Conservation (phyloP, 2,797 vertebrate genomes). For the Labroides dimidiatus region DNA sequence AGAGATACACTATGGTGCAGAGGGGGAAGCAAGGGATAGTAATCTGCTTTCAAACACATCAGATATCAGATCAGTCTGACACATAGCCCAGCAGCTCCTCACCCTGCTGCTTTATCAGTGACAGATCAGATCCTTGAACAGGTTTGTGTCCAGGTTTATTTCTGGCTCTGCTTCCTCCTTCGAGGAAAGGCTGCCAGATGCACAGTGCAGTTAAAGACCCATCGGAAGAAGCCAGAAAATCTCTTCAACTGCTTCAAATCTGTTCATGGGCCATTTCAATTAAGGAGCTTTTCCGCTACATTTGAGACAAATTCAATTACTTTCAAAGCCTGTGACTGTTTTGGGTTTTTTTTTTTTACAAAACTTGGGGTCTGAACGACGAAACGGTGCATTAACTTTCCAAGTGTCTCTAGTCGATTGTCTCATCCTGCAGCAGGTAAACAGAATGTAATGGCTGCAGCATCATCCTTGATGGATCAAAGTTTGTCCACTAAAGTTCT, state of each 20-base stretch:
- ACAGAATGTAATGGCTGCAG: too few relatives aligned
- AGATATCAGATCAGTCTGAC: neutral
- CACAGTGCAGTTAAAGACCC: neutral
- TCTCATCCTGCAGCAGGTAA: too few relatives aligned
- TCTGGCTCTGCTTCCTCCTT: neutral
- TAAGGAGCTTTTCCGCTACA: neutral
- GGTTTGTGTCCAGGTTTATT: neutral
- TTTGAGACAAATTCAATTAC: neutral
- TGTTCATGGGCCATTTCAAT: neutral
- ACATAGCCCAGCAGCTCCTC: neutral
- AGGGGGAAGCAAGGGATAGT: neutral
- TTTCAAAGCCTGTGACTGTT: neutral
- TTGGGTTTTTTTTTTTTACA: neutral
- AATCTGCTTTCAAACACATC: neutral
- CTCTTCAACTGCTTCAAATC: neutral
- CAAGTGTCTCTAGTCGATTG: too few relatives aligned
- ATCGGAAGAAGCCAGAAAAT: neutral
- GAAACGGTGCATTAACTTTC: neutral
- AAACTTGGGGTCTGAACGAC: neutral
- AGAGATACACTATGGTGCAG: neutral
- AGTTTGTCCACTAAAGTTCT: too few relatives aligned
- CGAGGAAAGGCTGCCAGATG: neutral
- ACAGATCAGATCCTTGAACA: neutral
- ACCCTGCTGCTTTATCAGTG: constrained; percentile 1
- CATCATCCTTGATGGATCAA: too few relatives aligned